These are phyloP conservation scores for Seriola aureovittata DNA, from an alignment of 2,113 vertebrate genomes.

Conservation along the genomic window DNA sequence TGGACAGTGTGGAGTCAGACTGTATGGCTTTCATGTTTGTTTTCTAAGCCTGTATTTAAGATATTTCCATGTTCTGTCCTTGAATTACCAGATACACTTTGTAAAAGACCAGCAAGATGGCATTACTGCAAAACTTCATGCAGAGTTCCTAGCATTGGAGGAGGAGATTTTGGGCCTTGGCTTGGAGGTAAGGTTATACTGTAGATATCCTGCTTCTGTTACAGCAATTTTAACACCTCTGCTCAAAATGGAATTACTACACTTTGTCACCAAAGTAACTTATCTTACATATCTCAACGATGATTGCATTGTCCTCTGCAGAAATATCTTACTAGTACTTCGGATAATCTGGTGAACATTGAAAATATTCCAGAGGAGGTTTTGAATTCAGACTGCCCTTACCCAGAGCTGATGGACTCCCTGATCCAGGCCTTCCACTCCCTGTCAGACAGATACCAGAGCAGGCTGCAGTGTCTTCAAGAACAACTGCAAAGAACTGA, in stretches of 20 bases:
- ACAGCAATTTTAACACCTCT: background rate
- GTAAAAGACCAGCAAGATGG: conserved; percentile 88
- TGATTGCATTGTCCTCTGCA: conserved; percentile 32
- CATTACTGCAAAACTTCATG: conserved; percentile 82
- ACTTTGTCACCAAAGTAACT: background rate
- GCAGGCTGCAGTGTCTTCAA: conserved; percentile 81
- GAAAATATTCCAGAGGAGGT: conserved; percentile 84
- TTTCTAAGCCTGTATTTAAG: conserved; percentile 13
- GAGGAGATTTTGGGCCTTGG: conserved; percentile 78
- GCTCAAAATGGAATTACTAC: conserved; percentile 4
- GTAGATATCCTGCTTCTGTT: background rate
- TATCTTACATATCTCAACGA: background rate
- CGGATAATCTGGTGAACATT: conserved; percentile 68
- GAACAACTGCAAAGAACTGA: conserved; percentile 79
- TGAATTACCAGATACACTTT: conserved; percentile 83
- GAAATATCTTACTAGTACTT: conserved; percentile 67
- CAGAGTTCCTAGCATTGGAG: conserved; percentile 84
- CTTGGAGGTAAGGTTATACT: conserved; percentile 82
- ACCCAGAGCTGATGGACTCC: conserved; percentile 86
- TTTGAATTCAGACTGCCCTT: conserved; percentile 87
- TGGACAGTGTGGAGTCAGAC: background rate
- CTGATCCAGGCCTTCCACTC: conserved; percentile 86
- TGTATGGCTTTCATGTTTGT: conserved; percentile 1
- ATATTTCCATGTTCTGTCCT: conserved; percentile 7
- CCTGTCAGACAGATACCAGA: conserved; percentile 84